Evolutionary conservation across 1,140 invertebrate genomes (phyloP).

Genomic region (Agrilus planipennis): DNA sequence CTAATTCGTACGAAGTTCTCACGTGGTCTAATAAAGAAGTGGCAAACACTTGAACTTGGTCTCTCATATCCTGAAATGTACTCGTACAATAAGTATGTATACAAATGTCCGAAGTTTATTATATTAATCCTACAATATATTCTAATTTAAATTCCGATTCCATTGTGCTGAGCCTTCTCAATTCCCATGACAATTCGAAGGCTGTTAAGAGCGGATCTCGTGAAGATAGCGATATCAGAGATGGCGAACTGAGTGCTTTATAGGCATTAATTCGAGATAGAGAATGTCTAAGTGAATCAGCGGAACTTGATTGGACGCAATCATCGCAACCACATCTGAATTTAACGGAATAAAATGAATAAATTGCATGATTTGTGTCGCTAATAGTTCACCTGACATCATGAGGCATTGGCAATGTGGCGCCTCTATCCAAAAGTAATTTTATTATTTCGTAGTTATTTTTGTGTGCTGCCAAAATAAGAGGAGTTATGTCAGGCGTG

Average conservation of each 20-base stretch:
- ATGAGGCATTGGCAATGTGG: slow-evolving; percentile 76
- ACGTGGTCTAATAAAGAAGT: slow-evolving; percentile 80
- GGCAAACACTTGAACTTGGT: slow-evolving; percentile 71
- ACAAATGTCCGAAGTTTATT: not conserved
- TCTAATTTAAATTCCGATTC: slow-evolving; percentile 91
- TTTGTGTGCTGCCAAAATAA: slow-evolving; percentile 81
- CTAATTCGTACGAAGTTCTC: slow-evolving; percentile 76
- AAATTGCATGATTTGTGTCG: not conserved
- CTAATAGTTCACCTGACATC: slow-evolving; percentile 50
- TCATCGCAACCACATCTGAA: slow-evolving; percentile 76
- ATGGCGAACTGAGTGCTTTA: slow-evolving; percentile 76
- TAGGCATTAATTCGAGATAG: slow-evolving; percentile 90
- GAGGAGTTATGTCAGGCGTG: slow-evolving; percentile 81
- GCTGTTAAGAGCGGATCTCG: slow-evolving; percentile 86
- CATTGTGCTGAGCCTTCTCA: slow-evolving; percentile 69
- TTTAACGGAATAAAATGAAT: not conserved
- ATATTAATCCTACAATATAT: slow-evolving; percentile 54
- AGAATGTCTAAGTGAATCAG: slow-evolving; percentile 76
- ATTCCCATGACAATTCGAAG: slow-evolving; percentile 85
- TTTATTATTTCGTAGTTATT: slow-evolving; percentile 95
- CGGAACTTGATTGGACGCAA: slow-evolving; percentile 62
- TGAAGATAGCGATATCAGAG: slow-evolving; percentile 83
- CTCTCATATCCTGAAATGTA: slow-evolving; percentile 55
- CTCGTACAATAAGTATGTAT: not conserved
- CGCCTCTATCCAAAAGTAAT: slow-evolving; percentile 75